Evolutionary conservation across 2,888 invertebrate genomes (phyloP), one percentile per base, ranked within the genome.

Genomic region (Apeira syringaria): DNA sequence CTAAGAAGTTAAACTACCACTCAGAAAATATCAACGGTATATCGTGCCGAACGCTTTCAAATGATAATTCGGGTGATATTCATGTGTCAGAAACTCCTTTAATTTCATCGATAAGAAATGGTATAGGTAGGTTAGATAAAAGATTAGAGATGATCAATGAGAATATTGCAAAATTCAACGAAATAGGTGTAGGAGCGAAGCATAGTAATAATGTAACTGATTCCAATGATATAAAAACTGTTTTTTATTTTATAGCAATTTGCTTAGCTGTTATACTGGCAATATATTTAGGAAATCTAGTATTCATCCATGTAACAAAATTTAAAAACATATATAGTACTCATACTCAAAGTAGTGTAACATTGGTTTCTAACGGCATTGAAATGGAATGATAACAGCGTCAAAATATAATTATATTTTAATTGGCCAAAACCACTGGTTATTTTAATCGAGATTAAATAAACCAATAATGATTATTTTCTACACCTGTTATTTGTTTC

Each of bases 11-110:
- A 12, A 34, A 53, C 32, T 50, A 31, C 10, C 47, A 56, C 30
- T 45, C 44, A n/a, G 53, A 56, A 52, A 53, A 56, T 11, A 44
- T 56, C 2, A 42, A 53, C 41, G 56, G 56, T 9, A 48, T 56
- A 40, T 31, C 53, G 28, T 56, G 56, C 17, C 34, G 39, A 15
- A 47, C 50, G 10, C 7, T 5, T 32, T 2, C 27, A 6, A 34
- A 37, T 24, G 9, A 17, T 2, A 41, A n/a, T 22, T 15, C 28
- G 12, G 24, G 15, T 22, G n/a, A 38, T 15, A 36, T 34, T 2
- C 29, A 44, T 3, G 13, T 11, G 8, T 8, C 15, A 9, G 40
- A 51, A 37, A 45, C 27, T 26, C 42, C 51, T 2, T 22, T 50
- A n/a, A 43, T 54, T 12, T 22, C 35, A n/a, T n/a, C 42, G 18